These are phyloP conservation scores for Callospermophilus lateralis DNA, from an alignment of 2,113 vertebrate genomes.

Conservation along the genomic window DNA sequence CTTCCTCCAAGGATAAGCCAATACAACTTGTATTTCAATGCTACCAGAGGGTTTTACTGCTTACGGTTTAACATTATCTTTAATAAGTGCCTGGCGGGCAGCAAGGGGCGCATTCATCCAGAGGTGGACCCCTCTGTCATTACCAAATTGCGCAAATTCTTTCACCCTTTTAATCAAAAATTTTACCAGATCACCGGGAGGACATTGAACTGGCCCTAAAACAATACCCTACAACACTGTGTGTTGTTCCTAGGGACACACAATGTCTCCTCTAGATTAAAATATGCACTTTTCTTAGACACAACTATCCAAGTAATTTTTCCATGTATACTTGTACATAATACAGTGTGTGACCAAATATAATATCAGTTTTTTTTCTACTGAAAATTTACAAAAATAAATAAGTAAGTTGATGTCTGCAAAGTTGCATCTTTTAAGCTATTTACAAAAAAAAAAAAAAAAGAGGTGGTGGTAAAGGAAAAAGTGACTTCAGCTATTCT, in stretches of 20 bases:
- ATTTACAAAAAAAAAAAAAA: constrained; percentile 81
- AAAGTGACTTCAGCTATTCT: constrained; percentile 82
- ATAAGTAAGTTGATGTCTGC: constrained; percentile 74
- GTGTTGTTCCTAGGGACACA: constrained; percentile 87
- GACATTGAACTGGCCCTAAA: constrained; percentile 97
- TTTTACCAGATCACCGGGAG: constrained; percentile 98
- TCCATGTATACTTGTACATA: constrained; percentile 87
- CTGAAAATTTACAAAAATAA: constrained; percentile 84
- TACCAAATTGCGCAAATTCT: constrained; percentile 96
- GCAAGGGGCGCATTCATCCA: constrained; percentile 98
- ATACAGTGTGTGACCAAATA: constrained; percentile 93
- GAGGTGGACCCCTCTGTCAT: constrained; percentile 95
- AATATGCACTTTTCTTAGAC: constrained; percentile 90
- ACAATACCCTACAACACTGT: constrained; percentile 83
- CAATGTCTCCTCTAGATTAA: constrained; percentile 84
- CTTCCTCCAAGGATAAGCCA: constrained; percentile 96
- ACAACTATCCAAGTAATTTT: constrained; percentile 81
- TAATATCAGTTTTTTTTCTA: constrained; percentile 89
- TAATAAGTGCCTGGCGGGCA: constrained; percentile 99
- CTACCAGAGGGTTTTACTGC: constrained; percentile 98
- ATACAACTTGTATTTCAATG: constrained; percentile 98
- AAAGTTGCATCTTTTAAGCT: constrained; percentile 85
- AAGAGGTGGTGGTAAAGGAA: constrained; percentile 77
- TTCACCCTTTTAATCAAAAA: constrained; percentile 98
- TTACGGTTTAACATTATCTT: constrained; percentile 97